Evolutionary conservation across 2,888 invertebrate genomes (phyloP), one percentile per base, ranked within the genome.

Genomic region (Thumatha senex): DNA sequence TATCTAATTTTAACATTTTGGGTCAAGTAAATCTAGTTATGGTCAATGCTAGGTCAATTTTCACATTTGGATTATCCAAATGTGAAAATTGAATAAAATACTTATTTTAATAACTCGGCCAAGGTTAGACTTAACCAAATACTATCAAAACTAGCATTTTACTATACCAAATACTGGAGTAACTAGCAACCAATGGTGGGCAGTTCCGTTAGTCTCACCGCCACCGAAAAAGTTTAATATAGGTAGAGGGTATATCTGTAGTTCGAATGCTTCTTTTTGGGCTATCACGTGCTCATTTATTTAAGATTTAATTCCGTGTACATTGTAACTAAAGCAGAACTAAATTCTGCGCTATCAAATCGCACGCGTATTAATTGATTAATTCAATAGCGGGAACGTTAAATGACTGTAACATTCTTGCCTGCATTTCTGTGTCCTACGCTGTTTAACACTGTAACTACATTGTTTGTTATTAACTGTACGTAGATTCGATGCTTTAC

Each of bases 1-100:
- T 64, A 51, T 42, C 64, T 67, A 61, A 70, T 61, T 62, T 66
- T 62, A 12, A 52, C 43, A 34, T 67, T 67, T 76, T 67, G 80
- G 80, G 82, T 74, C 78, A 72, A 50, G 63, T 48, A 42, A 15
- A 46, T 61, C 41, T 41, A 45, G 10, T 10, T 13, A n/a, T 14
- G 18, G 29, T 40, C 40, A 49, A 44, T 40, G 39, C 13, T 43
- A 30, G 40, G n/a, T n/a, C n/a, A n/a, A n/a, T n/a, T n/a, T n/a
- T n/a, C n/a, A n/a, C n/a, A n/a, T n/a, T n/a, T n/a, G n/a, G 40
- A 36, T 48, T 9, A 35, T 43, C 33, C 13, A 5, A 30, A 49
- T 34, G 34, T 50, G 45, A 46, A 13, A 45, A 45, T 46, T 45
- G 9, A 33, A 46, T 41, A 40, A 40, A 46, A 51, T 33, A 48